Percentiles rank a stretch among this genome's conserved stretches.
These are phyloP conservation scores for Mormyrops attenuatus DNA, from an alignment of 2,797 vertebrate species.

Conservation along the genomic window DNA sequence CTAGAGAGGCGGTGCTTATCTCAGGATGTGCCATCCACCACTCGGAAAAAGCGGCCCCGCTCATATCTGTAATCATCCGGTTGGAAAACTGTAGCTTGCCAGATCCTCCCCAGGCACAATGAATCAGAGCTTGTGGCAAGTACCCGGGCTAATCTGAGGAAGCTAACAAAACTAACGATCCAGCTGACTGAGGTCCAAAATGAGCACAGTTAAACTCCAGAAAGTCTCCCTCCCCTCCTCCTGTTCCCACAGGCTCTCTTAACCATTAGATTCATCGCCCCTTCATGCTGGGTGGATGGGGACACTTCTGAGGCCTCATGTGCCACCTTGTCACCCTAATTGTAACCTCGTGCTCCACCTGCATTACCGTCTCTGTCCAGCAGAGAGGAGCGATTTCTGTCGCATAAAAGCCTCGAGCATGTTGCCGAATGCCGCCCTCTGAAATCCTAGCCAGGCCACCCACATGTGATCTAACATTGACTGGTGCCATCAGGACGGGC, in stretches of 20 bases:
- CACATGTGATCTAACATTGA: neutral
- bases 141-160: neutral
- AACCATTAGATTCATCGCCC: neutral
- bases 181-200: constrained; percentile 4
- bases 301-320: neutral
- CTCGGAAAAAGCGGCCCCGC: neutral
- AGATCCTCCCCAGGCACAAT: constrained; percentile 5
- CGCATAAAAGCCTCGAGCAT: neutral
- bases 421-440: neutral
- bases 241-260: neutral
- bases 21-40: neutral
- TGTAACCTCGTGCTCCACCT: neutral
- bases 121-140: neutral
- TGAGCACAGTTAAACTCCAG: neutral
- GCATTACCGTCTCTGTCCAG: neutral
- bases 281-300: neutral
- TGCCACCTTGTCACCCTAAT: neutral
- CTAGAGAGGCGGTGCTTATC: neutral
- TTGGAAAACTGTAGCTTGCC: neutral
- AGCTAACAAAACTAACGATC: constrained; percentile 1
- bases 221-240: neutral
- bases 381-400: neutral
- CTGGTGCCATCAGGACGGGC: neutral
- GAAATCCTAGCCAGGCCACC: neutral
- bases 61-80: neutral